These are phyloP conservation scores for Sebastes vulpes DNA, from an alignment of 2,797 vertebrate species.

Conservation along the genomic window DNA sequence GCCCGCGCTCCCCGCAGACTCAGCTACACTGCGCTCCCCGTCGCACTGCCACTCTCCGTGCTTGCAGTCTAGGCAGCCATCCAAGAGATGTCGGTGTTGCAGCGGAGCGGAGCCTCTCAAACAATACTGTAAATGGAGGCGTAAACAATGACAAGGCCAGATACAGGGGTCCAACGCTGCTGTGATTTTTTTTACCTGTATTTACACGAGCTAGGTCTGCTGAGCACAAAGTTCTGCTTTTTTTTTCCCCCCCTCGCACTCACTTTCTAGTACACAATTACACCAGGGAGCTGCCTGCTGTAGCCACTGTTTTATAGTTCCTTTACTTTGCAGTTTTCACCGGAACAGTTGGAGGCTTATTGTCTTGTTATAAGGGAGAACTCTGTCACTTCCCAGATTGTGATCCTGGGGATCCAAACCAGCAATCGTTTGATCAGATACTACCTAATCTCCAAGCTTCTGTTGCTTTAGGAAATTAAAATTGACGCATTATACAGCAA, in stretches of 20 bases:
- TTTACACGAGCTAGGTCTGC: conserved; percentile 29
- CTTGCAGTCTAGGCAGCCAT: conserved; percentile 36
- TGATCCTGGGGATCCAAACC: conserved; percentile 36
- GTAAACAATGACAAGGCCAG: conserved; percentile 55
- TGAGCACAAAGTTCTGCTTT: conserved; percentile 17
- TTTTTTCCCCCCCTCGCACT: neutral
- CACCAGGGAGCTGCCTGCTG: conserved; percentile 29
- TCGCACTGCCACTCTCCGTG: conserved; percentile 18
- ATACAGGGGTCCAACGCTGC: neutral
- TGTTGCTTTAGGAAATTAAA: conserved; percentile 54
- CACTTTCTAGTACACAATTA: conserved; percentile 39
- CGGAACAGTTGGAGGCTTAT: conserved; percentile 35
- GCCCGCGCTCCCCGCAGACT: conserved; percentile 39
- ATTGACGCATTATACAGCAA: conserved; percentile 29
- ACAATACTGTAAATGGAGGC: conserved; percentile 40
- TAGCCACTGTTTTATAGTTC: conserved; percentile 19
- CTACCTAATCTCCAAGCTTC: conserved; percentile 37
- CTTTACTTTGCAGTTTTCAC: conserved; percentile 36
- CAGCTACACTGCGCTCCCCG: neutral
- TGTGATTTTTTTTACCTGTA: conserved; percentile 7
- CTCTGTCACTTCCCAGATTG: conserved; percentile 30
- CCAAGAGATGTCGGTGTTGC: conserved; percentile 54
- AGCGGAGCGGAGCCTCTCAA: conserved; percentile 26
- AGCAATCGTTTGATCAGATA: conserved; percentile 45
- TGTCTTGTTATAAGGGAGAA: conserved; percentile 18